Conservation (phyloP, 2,113 vertebrate genomes). For the Piaya cayana region DNA sequence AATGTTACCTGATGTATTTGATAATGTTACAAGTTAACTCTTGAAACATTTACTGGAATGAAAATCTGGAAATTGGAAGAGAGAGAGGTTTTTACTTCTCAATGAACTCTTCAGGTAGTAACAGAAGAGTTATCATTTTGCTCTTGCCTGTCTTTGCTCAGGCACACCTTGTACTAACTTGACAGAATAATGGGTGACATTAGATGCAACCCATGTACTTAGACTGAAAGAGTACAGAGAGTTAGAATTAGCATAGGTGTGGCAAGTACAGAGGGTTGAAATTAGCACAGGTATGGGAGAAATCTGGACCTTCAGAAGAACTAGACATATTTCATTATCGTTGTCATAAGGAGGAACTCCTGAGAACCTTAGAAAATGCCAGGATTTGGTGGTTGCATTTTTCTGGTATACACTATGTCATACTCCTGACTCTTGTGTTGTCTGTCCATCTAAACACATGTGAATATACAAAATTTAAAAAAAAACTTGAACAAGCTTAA, state of each 20-base stretch:
- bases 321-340: neutral
- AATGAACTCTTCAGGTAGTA: neutral
- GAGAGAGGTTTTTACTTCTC: neutral
- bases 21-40: neutral
- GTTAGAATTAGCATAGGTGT: neutral
- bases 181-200: neutral
- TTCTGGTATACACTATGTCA: neutral
- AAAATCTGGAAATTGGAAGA: neutral
- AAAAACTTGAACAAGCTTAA: neutral
- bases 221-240: neutral
- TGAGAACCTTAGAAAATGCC: constrained; percentile 19
- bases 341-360: neutral
- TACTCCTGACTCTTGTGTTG: neutral
- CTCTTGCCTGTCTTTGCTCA: neutral
- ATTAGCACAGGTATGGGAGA: neutral
- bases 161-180: neutral
- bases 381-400: constrained; percentile 45
- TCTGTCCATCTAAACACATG: neutral
- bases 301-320: constrained; percentile 1
- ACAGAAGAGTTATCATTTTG: neutral
- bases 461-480: neutral
- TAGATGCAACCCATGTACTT: neutral
- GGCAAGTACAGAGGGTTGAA: neutral
- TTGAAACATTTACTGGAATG: neutral
- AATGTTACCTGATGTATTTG: neutral